Evolutionary conservation across 2,888 invertebrate species (phyloP), one percentile per base, ranked within the genome.

Genomic region (Liodrosophila aerea): DNA sequence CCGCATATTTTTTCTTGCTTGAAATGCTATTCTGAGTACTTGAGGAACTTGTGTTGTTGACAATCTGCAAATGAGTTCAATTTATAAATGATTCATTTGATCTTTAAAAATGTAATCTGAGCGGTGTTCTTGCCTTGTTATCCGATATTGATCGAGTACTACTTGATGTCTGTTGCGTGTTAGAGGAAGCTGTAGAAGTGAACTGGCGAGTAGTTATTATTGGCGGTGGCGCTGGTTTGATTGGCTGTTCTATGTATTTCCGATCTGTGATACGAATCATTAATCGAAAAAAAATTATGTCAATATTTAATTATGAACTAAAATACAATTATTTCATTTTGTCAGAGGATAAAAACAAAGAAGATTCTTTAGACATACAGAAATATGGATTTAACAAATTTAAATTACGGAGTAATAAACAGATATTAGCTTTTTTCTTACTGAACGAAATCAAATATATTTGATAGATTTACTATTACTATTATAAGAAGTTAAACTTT

Each of bases 221-320:
- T 60, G 94, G 93, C 50, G 94, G 88, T 29, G 95, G 95, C 52
- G 95, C 94, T 29, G 95, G 95, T 87, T 95, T 90, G 74, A 95
- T 90, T 1, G 95, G 95, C 75, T 95, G 94, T 65, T 97, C 96
- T 75, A 96, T 96, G 89, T 95, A 97, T 88, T 95, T 94, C 52
- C 97, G 93, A 91, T 97, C 90, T 90, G 51, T 46, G 9, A 8
- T 9, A 30, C 8, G 8, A 27, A 11, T 12, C 8, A 7, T 9
- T 11, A 40, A 33, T 50, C 22, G 0, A 30, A 30, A 9, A n/a
- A 30, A 9, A 27, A 27, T 27, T 7, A 27, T n/a, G n/a, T n/a
- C n/a, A n/a, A 22, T 22, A 22, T 22, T 22, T 22, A 22, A 4
- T 4, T 22, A n/a, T 30, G 3, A 30, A 2, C n/a, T 27, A 27